Evolutionary conservation across 2,113 vertebrate genomes (phyloP).

Genomic region (Machaerirhynchus nigripectus): DNA sequence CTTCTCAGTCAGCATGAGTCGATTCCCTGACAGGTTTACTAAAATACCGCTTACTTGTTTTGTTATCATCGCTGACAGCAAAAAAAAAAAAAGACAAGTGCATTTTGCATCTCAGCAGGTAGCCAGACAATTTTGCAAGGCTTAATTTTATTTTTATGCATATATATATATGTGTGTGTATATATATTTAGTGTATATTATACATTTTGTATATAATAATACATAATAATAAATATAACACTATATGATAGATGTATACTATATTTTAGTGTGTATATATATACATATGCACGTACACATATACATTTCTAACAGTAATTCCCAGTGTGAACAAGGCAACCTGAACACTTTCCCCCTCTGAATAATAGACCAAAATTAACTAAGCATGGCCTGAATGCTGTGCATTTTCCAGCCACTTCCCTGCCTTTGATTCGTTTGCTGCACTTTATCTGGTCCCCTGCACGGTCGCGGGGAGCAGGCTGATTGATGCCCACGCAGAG

Average conservation of each 20-base stretch:
- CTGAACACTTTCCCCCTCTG: not conserved
- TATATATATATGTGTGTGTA: no score
- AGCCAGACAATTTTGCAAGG: not conserved
- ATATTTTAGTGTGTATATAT: not conserved
- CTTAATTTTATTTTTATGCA: not conserved
- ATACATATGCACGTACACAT: no score
- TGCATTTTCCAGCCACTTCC: not conserved
- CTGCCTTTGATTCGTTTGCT: conserved; percentile 16
- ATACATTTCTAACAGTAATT: not conserved
- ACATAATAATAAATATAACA: not conserved
- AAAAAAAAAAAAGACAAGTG: not conserved
- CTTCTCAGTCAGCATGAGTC: not conserved
- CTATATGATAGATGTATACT: not conserved
- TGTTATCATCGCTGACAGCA: not conserved
- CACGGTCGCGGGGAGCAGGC: not conserved
- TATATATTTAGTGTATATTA: no score
- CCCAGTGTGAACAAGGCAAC: not conserved
- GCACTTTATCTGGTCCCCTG: conserved; percentile 23
- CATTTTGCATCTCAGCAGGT: not conserved
- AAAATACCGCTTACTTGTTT: not conserved
- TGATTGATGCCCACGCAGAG: conserved; percentile 67
- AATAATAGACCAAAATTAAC: not conserved
- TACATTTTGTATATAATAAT: not conserved
- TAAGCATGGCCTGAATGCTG: not conserved
- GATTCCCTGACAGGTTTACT: not conserved